Base-by-base conservation (phyloP, 2,888 invertebrate genomes). In the Acholoe squamosa region DNA sequence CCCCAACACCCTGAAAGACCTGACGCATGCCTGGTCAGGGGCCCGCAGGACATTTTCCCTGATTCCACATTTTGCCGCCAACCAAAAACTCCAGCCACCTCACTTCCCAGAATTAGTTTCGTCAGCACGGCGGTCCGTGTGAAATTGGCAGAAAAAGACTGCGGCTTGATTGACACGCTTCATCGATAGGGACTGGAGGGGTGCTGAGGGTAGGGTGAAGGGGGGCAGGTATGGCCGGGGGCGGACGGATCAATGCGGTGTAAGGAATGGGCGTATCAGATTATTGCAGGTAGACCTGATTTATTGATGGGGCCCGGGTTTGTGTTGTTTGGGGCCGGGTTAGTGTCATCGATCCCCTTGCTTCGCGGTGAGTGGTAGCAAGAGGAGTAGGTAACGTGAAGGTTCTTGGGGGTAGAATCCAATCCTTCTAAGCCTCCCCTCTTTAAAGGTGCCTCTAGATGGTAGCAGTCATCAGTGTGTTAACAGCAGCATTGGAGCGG, bases 221-320 rank as follows among this genome's bases (percentile, higher is more conserved):
- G 52, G 86, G 52, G 28, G 16, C 22, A 19, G 86, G 86, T 54
- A 86, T 52, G 25, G 54, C 52, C 33, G 86, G 52, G 31, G 86
- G 86, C 86, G 19, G 22, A n/a, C 28, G 16, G 86, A 86, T 86
- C 86, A 86, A 86, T 86, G 86, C 54, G 54, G 25, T 54, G 86
- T 86, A 86, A 86, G 86, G 52, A 86, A 86, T 86, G 86, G 86
- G 86, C 86, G 86, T 86, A 86, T 86, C 86, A 86, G 86, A 86
- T 86, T 86, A 86, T 86, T 86, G 86, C 86, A 86, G 86, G 86
- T 86, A 86, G 25, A 14, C 86, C 54, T 86, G 16, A 86, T 86
- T 86, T 86, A 86, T 86, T 86, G 51, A 86, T 86, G 86, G 54
- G 86, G 54, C 56, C 19, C 33, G 52, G 86, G 51, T 86, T 86